Conservation (phyloP, 1,140 invertebrate genomes). For the Aleiodes sp. region DNA sequence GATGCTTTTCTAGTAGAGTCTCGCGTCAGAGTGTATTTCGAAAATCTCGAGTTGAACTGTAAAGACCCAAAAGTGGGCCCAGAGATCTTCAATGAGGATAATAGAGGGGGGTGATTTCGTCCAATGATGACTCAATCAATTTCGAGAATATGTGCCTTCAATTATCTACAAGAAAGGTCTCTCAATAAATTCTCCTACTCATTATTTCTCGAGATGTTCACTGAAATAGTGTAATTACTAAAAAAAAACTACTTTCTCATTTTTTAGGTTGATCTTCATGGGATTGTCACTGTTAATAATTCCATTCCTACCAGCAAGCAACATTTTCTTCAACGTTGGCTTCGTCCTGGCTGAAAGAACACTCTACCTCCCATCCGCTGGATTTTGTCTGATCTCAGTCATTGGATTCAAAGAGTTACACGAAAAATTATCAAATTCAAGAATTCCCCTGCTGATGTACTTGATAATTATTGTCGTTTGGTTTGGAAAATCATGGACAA, state of each 20-base stretch:
- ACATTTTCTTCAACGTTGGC: slow-evolving; percentile 90
- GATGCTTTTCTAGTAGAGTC: no score
- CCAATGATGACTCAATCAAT: no score
- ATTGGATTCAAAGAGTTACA: slow-evolving; percentile 70
- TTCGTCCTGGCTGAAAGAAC: slow-evolving; percentile 91
- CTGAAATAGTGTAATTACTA: no score
- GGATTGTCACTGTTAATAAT: slow-evolving; percentile 78
- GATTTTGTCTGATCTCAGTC: slow-evolving; percentile 80
- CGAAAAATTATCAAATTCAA: slow-evolving; percentile 42
- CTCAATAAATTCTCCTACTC: no score
- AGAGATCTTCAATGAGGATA: no score
- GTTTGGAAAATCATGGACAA: slow-evolving; percentile 73
- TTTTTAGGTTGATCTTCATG: slow-evolving; percentile 69
- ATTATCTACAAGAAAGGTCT: no score
- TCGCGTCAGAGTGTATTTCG: no score
- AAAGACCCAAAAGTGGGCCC: no score
- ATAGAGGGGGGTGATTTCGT: no score
- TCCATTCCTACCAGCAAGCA: slow-evolving; percentile 92
- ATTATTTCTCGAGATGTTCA: no score
- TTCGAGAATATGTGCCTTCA: no score
- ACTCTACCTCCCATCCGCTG: slow-evolving; percentile 87
- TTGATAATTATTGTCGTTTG: slow-evolving; percentile 65
- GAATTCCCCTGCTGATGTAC: slow-evolving; percentile 51
- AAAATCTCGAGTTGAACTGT: no score
- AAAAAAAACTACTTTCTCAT: slow-evolving; percentile 23